Percentiles rank a stretch among this genome's conserved stretches.
phyloP scores from a whole-genome alignment of 2,113 vertebrate species.

The Sisor rabdophorus region DNA sequence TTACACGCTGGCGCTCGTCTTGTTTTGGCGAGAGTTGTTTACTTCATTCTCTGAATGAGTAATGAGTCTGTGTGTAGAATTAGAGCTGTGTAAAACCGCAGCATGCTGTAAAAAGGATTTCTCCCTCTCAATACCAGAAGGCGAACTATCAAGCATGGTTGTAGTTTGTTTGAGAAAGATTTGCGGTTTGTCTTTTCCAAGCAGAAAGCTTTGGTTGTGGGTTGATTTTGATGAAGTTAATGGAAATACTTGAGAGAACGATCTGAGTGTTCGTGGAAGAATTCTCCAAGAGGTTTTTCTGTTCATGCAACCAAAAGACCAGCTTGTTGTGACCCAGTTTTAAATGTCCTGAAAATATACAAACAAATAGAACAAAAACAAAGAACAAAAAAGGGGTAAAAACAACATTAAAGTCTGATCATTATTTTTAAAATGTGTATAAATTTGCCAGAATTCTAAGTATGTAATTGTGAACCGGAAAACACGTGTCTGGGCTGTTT shows the following conservation, averaged over 20 bases:
- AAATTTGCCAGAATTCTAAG: too few species aligned
- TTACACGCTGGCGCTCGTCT: slow-evolving; percentile 7
- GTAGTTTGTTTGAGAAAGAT: slow-evolving; percentile 42
- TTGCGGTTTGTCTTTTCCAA: slow-evolving; percentile 32
- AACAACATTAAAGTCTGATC: not conserved
- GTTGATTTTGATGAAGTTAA: slow-evolving; percentile 25
- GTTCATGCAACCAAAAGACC: slow-evolving; percentile 9
- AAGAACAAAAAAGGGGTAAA: not conserved
- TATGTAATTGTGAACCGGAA: too few species aligned
- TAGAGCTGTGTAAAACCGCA: slow-evolving; percentile 33
- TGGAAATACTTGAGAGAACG: slow-evolving; percentile 29
- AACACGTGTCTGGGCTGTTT: too few species aligned
- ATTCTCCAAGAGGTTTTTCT: slow-evolving; percentile 4
- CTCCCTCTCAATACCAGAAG: slow-evolving; percentile 32
- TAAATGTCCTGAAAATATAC: slow-evolving; percentile 2
- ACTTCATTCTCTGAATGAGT: slow-evolving; percentile 35
- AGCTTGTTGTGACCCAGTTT: slow-evolving; percentile 16
- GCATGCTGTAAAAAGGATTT: slow-evolving; percentile 32
- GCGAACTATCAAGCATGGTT: slow-evolving; percentile 17
- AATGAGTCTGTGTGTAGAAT: slow-evolving; percentile 36
- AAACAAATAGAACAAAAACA: not conserved
- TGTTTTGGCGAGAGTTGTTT: slow-evolving; percentile 35
- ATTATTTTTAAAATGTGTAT: too few species aligned
- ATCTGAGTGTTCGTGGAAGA: slow-evolving; percentile 24
- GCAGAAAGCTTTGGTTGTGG: slow-evolving; percentile 36